Evolutionary conservation across 2,797 vertebrate species (phyloP).

Genomic region (Pogonophryne albipinna): DNA sequence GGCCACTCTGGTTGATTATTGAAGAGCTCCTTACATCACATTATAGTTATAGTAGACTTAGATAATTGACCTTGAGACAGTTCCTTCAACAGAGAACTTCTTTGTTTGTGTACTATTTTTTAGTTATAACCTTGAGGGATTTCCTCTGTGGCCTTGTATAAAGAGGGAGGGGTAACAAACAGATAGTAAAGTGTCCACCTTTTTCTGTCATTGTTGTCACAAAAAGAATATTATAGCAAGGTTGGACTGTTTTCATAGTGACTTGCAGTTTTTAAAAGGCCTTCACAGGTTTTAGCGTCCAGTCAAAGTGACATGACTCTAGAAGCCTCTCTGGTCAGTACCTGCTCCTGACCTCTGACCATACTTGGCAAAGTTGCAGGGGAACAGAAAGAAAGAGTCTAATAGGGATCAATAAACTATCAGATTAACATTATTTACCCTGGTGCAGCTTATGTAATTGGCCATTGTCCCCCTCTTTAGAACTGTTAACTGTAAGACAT

Average conservation of each 20-base stretch:
- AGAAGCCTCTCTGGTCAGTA: neutral
- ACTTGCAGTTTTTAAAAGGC: too few relatives aligned
- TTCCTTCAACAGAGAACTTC: neutral
- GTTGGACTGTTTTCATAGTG: neutral
- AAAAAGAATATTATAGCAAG: neutral
- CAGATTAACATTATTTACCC: slow-evolving; percentile 28
- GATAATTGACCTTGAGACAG: neutral
- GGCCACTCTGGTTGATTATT: neutral
- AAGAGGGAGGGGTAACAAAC: neutral
- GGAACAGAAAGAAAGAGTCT: slow-evolving; percentile 12
- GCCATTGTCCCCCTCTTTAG: neutral
- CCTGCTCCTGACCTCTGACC: slow-evolving; percentile 30
- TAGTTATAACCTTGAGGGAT: slow-evolving; percentile 18
- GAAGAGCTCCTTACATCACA: neutral
- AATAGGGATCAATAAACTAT: slow-evolving; percentile 29
- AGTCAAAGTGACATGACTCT: neutral
- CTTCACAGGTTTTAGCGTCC: neutral
- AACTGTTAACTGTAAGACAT: slow-evolving; percentile 30
- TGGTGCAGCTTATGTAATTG: neutral
- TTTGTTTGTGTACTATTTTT: slow-evolving; percentile 15
- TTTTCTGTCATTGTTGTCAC: slow-evolving; percentile 5
- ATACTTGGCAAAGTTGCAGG: slow-evolving; percentile 1
- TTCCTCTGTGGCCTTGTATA: slow-evolving; percentile 12
- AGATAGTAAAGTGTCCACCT: neutral
- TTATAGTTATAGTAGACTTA: neutral